Conservation (phyloP, 2,113 vertebrate genomes). For the Syrmaticus mikado region DNA sequence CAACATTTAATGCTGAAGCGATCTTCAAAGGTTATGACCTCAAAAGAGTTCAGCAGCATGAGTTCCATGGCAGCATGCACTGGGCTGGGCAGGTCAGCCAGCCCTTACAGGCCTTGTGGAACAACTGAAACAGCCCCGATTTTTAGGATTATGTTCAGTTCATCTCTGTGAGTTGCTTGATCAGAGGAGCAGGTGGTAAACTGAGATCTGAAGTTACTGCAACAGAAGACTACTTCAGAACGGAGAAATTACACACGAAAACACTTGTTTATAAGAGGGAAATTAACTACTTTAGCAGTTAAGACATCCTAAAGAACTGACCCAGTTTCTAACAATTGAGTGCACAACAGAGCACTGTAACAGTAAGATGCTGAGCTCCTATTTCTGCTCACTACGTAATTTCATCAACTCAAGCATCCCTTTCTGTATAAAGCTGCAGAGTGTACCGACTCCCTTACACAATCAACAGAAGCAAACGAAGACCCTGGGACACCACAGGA, state of each 20-base stretch:
- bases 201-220: not conserved
- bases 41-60: not conserved
- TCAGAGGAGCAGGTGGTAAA: not conserved
- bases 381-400: not conserved
- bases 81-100: not conserved
- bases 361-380: not conserved
- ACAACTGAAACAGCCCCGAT: not conserved
- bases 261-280: not conserved
- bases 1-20: not conserved
- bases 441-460: not conserved
- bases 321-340: not conserved
- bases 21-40: not conserved
- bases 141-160: not conserved
- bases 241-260: not conserved
- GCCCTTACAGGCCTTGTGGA: not conserved
- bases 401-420: not conserved
- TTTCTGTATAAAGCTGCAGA: not conserved
- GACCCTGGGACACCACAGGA: not conserved
- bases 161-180: not conserved
- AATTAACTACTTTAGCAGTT: not conserved
- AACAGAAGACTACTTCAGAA: not conserved
- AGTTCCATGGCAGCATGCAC: rapidly evolving
- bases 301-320: not conserved
- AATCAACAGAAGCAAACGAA: not conserved
- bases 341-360: not conserved